These are phyloP conservation scores for Campoletis raptor DNA, from an alignment of 2,888 invertebrate species.

Conservation along the genomic window DNA sequence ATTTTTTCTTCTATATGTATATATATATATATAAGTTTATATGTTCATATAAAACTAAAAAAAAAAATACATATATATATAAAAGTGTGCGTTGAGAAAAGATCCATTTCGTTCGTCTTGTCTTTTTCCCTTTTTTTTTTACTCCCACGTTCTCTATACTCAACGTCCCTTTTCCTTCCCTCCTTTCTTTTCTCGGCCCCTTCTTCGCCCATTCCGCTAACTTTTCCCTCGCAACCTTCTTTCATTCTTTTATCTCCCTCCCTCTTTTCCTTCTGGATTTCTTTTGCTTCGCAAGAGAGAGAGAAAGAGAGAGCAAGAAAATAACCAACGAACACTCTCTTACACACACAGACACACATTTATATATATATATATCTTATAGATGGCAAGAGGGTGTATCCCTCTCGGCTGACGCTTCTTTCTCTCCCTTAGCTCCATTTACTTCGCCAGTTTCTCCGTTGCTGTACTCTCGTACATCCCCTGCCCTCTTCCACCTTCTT, in stretches of 20 bases:
- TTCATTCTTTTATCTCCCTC: constrained; percentile 49
- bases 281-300: constrained; percentile 36
- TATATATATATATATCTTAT: constrained; percentile 22
- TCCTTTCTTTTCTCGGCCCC: constrained; percentile 75
- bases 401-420: constrained; percentile 77
- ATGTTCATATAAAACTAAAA: not conserved
- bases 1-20: not conserved
- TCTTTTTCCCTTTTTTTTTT: constrained; percentile 56
- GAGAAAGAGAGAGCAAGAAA: constrained; percentile 28
- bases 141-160: constrained; percentile 74
- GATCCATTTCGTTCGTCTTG: constrained; percentile 59
- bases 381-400: constrained; percentile 55
- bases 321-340: constrained; percentile 5
- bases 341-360: not conserved
- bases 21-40: not conserved
- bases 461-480: constrained; percentile 80
- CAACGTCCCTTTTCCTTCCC: constrained; percentile 75
- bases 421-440: constrained; percentile 83
- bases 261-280: constrained; percentile 46
- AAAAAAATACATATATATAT: not conserved
- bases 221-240: constrained; percentile 54
- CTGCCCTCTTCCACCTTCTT: constrained; percentile 72
- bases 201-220: constrained; percentile 74
- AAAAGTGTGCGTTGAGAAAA: constrained; percentile 38
- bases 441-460: constrained; percentile 80